Percentiles rank a stretch among this genome's conserved stretches.
Evolutionary conservation across 2,888 invertebrate species (phyloP).

Genomic region (Sesia apiformis): DNA sequence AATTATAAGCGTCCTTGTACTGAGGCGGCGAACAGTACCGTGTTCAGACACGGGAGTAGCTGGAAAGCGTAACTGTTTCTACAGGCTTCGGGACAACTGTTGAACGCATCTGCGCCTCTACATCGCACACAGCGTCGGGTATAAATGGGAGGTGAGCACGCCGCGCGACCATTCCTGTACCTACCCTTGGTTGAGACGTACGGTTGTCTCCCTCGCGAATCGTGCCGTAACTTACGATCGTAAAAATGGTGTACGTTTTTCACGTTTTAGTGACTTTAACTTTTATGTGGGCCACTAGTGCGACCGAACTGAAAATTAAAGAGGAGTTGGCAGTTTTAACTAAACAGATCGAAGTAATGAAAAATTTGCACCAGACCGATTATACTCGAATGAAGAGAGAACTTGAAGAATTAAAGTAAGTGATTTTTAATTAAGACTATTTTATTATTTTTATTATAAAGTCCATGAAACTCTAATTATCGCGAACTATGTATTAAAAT

Average conservation of each 20-base stretch:
- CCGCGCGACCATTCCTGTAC: constrained; percentile 34
- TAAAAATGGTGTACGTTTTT: constrained; percentile 39
- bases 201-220: constrained; percentile 9
- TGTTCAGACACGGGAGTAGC: not conserved
- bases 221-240: constrained; percentile 14
- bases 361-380: constrained; percentile 33
- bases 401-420: constrained; percentile 55
- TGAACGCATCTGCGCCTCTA: constrained; percentile 57
- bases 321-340: constrained; percentile 33
- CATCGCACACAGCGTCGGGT: constrained; percentile 24
- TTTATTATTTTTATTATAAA: not conserved
- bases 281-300: constrained; percentile 25
- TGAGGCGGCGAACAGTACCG: not conserved
- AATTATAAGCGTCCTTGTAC: not conserved
- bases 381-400: constrained; percentile 36
- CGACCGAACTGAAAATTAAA: constrained; percentile 26
- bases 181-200: constrained; percentile 18
- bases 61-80: constrained; percentile 3
- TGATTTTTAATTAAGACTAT: constrained; percentile 7
- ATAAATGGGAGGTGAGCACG: constrained; percentile 22
- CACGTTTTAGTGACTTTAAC: constrained; percentile 27
- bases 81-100: constrained; percentile 50
- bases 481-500: too few relatives aligned
- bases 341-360: constrained; percentile 40
- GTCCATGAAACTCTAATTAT: too few relatives aligned